These are phyloP conservation scores for Mastomys coucha DNA, from an alignment of 2,113 vertebrate species.

Conservation along the genomic window DNA sequence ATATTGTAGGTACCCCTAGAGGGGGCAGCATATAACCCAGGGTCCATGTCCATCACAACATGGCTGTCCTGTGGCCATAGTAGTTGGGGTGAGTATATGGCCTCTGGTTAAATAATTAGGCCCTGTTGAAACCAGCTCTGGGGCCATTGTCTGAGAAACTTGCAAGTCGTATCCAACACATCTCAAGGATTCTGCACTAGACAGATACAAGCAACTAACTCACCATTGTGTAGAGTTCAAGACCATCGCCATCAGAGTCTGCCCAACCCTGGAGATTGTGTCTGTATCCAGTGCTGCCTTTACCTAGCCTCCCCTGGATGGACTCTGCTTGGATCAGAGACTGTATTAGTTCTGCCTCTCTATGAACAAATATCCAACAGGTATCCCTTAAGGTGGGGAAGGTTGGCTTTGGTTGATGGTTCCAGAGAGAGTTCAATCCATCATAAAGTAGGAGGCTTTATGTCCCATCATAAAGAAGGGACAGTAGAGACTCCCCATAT, in stretches of 20 bases:
- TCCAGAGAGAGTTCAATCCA: neutral
- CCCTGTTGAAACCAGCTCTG: neutral
- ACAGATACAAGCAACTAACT: neutral
- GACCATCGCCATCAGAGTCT: neutral
- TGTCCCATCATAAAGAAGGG: no score
- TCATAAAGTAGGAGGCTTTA: neutral
- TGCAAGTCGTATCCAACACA: rapidly evolving
- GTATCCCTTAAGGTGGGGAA: neutral
- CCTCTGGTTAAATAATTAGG: neutral
- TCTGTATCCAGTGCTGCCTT: neutral
- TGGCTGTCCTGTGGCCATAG: neutral
- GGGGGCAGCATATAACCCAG: no score
- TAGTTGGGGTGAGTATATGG: neutral
- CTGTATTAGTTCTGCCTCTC: no score
- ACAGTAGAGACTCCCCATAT: neutral
- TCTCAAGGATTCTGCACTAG: neutral
- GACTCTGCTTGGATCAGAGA: neutral
- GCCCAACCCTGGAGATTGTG: neutral
- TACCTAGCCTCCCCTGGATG: neutral
- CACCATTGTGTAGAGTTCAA: neutral
- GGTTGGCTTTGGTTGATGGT: neutral
- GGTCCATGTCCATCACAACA: neutral
- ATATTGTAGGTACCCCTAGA: neutral
- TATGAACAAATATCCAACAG: neutral
- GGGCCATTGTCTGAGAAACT: neutral